Evolutionary conservation across 1,140 invertebrate genomes (phyloP).

Genomic region (Drosophila azteca): DNA sequence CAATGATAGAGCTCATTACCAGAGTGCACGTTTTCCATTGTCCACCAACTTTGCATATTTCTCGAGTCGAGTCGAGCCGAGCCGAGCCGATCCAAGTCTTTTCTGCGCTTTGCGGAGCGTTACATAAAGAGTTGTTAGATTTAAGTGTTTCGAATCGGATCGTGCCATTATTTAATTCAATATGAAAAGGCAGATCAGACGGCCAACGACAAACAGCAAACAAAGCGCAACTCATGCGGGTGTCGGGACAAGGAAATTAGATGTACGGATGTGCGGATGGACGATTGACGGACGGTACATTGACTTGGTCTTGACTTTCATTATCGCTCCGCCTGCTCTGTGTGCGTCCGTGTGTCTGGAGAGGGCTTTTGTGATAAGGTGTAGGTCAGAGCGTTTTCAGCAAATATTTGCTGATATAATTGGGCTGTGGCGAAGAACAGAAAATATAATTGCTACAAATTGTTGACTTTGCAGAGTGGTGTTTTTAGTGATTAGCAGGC

Average conservation of each 20-base stretch:
- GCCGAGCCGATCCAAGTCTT: not conserved
- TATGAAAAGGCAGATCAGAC: slow-evolving; percentile 67
- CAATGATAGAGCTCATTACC: slow-evolving; percentile 45
- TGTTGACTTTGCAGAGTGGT: slow-evolving; percentile 6
- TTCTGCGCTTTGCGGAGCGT: slow-evolving; percentile 35
- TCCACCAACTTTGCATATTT: slow-evolving; percentile 39
- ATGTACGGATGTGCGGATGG: not conserved
- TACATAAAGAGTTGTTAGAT: slow-evolving; percentile 72
- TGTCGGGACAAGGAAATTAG: slow-evolving; percentile 15
- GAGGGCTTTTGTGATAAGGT: slow-evolving; percentile 28
- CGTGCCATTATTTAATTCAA: slow-evolving; percentile 68
- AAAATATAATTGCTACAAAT: slow-evolving; percentile 22
- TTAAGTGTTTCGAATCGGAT: slow-evolving; percentile 42
- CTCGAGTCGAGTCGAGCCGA: slow-evolving; percentile 2
- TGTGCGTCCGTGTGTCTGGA: too few relatives aligned
- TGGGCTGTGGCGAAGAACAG: slow-evolving; percentile 7
- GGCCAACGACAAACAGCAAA: slow-evolving; percentile 22
- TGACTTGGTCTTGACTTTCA: slow-evolving; percentile 45
- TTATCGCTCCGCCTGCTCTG: slow-evolving; percentile 24
- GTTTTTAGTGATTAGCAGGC: slow-evolving; percentile 17
- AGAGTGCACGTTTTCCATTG: slow-evolving; percentile 47
- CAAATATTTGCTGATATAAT: not conserved
- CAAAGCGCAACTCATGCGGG: slow-evolving; percentile 36
- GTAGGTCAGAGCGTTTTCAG: slow-evolving; percentile 25
- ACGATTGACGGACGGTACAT: slow-evolving; percentile 5